Evolutionary conservation across 2,888 invertebrate species (phyloP).

Genomic region (Hirudinaria manillensis): DNA sequence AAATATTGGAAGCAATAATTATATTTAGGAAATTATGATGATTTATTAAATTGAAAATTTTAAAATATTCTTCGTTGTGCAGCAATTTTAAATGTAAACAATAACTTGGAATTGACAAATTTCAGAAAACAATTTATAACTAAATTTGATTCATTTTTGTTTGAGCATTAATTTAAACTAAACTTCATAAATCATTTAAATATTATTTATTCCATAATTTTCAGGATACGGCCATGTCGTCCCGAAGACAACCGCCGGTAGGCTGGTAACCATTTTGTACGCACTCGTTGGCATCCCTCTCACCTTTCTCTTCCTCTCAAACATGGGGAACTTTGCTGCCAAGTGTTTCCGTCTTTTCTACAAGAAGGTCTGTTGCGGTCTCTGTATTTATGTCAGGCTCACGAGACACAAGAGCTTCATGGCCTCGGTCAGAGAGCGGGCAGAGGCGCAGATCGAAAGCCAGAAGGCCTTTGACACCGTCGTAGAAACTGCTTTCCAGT

Average conservation of each 20-base stretch:
- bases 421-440: constrained; percentile 11
- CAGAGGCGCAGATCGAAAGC: constrained; percentile 24
- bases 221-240: constrained; percentile 45
- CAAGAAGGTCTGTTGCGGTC: constrained; percentile 38
- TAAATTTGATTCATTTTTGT: background rate
- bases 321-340: constrained; percentile 44
- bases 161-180: background rate
- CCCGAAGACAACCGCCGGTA: constrained; percentile 42
- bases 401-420: constrained; percentile 23
- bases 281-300: constrained; percentile 44
- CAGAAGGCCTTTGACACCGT: constrained; percentile 28
- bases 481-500: constrained; percentile 25
- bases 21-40: background rate
- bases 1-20: background rate
- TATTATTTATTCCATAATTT: background rate
- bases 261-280: constrained; percentile 43
- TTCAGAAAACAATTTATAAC: too few relatives aligned
- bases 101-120: background rate
- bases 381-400: constrained; percentile 26
- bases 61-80: background rate
- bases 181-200: too few relatives aligned
- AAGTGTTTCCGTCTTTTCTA: constrained; percentile 43
- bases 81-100: background rate
- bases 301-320: constrained; percentile 43
- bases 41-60: background rate